Percentiles rank a stretch among this genome's conserved stretches.
Evolutionary conservation across 1,140 invertebrate species (phyloP).

Genomic region (Nylanderia fulva): DNA sequence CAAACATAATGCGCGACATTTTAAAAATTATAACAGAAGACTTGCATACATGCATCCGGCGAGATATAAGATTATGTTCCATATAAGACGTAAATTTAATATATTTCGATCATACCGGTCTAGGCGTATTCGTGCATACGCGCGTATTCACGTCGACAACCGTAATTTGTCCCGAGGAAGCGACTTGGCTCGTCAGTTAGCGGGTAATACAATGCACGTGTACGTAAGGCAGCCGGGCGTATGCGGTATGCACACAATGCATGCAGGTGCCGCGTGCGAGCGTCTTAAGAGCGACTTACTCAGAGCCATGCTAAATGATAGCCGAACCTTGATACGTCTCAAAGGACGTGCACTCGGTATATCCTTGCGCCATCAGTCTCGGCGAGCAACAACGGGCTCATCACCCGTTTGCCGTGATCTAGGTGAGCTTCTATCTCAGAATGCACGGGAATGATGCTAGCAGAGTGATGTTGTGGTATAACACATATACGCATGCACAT

Average conservation of each 20-base stretch:
- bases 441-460: conserved; percentile 43
- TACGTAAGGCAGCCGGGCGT: conserved; percentile 16
- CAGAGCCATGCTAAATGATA: conserved; percentile 63
- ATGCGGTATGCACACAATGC: conserved; percentile 38
- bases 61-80: too few relatives aligned
- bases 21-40: not conserved
- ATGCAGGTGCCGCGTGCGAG: not conserved
- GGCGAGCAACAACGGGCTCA: conserved; percentile 39
- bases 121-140: conserved; percentile 3
- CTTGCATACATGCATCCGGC: not conserved
- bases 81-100: conserved; percentile 46
- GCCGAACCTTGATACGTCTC: conserved; percentile 50
- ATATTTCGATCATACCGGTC: conserved; percentile 37
- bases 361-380: conserved; percentile 59
- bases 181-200: conserved; percentile 40
- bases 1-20: not conserved
- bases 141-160: conserved; percentile 40
- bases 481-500: not conserved
- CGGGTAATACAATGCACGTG: conserved; percentile 22
- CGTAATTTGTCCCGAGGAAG: conserved; percentile 51
- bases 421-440: conserved; percentile 38
- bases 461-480: not conserved
- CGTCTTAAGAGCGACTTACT: conserved; percentile 41
- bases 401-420: conserved; percentile 53
- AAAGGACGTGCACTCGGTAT: conserved; percentile 43